A percentile compares a stretch with the other conserved stretches of the same genome.
Evolutionary conservation across 2,797 vertebrate genomes (phyloP).

Genomic region (Hozukius guyotensis): DNA sequence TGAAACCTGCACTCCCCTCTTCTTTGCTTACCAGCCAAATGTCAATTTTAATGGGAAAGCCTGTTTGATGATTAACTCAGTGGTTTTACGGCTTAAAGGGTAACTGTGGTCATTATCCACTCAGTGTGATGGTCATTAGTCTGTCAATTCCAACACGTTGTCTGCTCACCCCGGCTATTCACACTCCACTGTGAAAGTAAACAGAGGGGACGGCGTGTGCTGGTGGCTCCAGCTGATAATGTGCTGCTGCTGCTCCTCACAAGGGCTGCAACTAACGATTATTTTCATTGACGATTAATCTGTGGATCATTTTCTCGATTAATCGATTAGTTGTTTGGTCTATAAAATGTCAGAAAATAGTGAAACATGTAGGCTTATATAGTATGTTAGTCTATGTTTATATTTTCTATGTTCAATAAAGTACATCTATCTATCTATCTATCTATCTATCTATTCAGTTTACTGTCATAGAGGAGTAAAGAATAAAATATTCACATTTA

Average conservation of each 20-base stretch:
- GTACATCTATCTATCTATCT: too few species aligned
- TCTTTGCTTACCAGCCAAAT: conserved; percentile 11
- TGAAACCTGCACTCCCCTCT: not conserved
- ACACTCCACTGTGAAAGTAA: conserved; percentile 67
- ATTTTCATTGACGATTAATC: too few species aligned
- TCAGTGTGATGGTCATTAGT: conserved; percentile 69
- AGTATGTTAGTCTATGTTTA: too few species aligned
- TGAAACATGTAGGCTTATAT: too few species aligned
- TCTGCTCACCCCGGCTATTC: conserved; percentile 54
- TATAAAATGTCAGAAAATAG: too few species aligned
- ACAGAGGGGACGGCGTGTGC: conserved; percentile 29
- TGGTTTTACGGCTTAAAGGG: conserved; percentile 55
- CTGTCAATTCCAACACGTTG: conserved; percentile 63
- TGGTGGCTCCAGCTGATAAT: conserved; percentile 8
- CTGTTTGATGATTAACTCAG: conserved; percentile 31
- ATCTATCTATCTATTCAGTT: too few species aligned
- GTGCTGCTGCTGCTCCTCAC: not conserved
- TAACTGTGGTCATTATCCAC: conserved; percentile 63
- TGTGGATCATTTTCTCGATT: too few species aligned
- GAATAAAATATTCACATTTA: too few species aligned
- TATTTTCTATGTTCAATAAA: too few species aligned
- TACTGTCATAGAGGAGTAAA: too few species aligned
- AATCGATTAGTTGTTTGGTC: too few species aligned
- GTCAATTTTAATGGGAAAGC: conserved; percentile 20
- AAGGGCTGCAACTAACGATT: fast-evolving